Percentiles rank a stretch among this genome's conserved stretches.
phyloP scores from a whole-genome alignment of 2,113 vertebrate genomes.

The Mixornis gularis region DNA sequence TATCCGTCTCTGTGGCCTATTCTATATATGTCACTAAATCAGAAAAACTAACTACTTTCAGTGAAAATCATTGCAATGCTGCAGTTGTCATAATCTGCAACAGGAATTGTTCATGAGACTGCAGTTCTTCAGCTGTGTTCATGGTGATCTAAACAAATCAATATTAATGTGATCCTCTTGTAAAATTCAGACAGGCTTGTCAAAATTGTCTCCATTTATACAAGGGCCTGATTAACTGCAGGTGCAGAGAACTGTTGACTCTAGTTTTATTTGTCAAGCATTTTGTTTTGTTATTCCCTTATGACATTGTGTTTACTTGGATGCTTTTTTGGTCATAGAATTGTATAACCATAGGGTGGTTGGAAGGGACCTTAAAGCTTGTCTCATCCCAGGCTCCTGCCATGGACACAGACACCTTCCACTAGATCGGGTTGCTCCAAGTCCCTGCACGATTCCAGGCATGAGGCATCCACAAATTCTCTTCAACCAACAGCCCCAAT shows the following conservation, averaged over 20 bases:
- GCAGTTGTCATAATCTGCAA: not conserved
- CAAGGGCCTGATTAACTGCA: not conserved
- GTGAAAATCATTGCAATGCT: not conserved
- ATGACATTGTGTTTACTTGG: not conserved
- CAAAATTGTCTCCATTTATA: not conserved
- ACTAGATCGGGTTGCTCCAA: not conserved
- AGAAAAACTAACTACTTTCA: not conserved
- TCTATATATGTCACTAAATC: not conserved
- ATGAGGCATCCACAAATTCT: not conserved
- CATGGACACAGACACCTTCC: not conserved
- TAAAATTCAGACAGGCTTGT: not conserved
- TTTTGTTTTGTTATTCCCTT: not conserved
- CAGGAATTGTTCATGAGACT: not conserved
- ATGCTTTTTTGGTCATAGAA: not conserved
- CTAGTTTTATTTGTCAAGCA: not conserved
- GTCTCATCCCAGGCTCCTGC: not conserved
- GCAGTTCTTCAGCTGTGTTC: not conserved
- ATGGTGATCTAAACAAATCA: not conserved
- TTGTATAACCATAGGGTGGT: not conserved
- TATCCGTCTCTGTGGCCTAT: not conserved
- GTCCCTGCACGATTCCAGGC: not conserved
- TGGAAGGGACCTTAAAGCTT: not conserved
- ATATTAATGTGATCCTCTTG: not conserved
- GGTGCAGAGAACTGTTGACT: not conserved
- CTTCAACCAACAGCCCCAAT: not conserved